phyloP scores from a whole-genome alignment of 2,797 vertebrate genomes.

The Streptopelia turtur region DNA sequence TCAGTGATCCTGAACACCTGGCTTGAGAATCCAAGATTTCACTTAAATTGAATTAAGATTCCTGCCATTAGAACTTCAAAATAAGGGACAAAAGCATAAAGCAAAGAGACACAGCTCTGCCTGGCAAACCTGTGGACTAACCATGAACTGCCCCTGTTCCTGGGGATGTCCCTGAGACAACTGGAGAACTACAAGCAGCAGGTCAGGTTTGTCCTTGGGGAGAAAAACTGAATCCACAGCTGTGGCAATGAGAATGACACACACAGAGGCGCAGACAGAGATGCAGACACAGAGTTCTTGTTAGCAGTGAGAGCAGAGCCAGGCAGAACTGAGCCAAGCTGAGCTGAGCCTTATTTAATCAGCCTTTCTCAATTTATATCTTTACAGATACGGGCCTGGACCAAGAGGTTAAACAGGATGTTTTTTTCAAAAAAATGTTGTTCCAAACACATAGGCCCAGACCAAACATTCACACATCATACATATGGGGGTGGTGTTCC shows the following conservation, averaged over 20 bases:
- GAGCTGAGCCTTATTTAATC: too few relatives aligned
- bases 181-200: background rate
- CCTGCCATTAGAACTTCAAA: background rate
- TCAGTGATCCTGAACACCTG: background rate
- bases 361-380: too few relatives aligned
- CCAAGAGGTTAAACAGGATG: too few relatives aligned
- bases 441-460: too few relatives aligned
- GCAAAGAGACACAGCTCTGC: background rate
- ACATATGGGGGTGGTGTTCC: too few relatives aligned
- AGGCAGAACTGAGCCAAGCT: too few relatives aligned
- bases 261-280: background rate
- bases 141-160: background rate
- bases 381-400: too few relatives aligned
- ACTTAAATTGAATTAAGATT: background rate
- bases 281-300: too few relatives aligned
- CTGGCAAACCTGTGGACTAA: background rate
- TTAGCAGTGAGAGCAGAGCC: too few relatives aligned
- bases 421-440: too few relatives aligned
- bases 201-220: background rate
- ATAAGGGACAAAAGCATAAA: background rate
- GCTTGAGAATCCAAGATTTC: background rate
- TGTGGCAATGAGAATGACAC: background rate
- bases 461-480: too few relatives aligned
- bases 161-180: background rate
- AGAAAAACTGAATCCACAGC: background rate